Evolutionary conservation across 2,888 invertebrate genomes (phyloP).

Genomic region (Drosophila prostipennis): DNA sequence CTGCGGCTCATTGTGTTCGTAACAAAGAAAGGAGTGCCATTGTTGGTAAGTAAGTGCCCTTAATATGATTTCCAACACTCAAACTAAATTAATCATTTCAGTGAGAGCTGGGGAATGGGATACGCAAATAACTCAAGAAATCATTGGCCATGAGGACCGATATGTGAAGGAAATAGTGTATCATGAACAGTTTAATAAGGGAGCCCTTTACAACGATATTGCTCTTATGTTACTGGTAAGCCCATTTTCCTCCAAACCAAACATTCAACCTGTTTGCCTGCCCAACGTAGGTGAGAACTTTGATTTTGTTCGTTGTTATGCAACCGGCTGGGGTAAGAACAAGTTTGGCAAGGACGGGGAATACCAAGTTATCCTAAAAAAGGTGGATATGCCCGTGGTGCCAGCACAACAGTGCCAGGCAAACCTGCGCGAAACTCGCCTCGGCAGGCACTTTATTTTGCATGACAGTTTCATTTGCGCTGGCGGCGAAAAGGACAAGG

Average conservation of each 20-base stretch:
- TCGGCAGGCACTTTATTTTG: constrained; percentile 88
- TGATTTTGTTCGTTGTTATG: constrained; percentile 76
- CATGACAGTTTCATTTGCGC: constrained; percentile 91
- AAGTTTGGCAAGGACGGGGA: constrained; percentile 83
- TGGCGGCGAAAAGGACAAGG: constrained; percentile 89
- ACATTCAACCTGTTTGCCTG: constrained; percentile 89
- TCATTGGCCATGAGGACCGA: constrained; percentile 89
- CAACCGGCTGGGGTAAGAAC: constrained; percentile 83
- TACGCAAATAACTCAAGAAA: constrained; percentile 89
- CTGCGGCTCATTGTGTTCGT: constrained; percentile 91
- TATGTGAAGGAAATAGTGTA: constrained; percentile 86
- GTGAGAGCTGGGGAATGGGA: constrained; percentile 93
- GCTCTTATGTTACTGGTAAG: constrained; percentile 88
- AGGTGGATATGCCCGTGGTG: constrained; percentile 90
- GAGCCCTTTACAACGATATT: constrained; percentile 90
- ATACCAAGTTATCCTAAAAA: constrained; percentile 88
- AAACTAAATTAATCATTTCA: constrained; percentile 4
- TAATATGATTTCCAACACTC: background rate
- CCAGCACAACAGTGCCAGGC: constrained; percentile 84
- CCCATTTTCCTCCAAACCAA: constrained; percentile 86
- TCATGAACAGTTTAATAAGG: constrained; percentile 87
- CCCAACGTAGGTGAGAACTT: constrained; percentile 85
- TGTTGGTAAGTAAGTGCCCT: constrained; percentile 50
- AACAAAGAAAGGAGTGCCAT: constrained; percentile 69
- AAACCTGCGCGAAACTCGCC: constrained; percentile 87